phyloP scores from a whole-genome alignment of 2,888 invertebrate species.

The Dryobota labecula region DNA sequence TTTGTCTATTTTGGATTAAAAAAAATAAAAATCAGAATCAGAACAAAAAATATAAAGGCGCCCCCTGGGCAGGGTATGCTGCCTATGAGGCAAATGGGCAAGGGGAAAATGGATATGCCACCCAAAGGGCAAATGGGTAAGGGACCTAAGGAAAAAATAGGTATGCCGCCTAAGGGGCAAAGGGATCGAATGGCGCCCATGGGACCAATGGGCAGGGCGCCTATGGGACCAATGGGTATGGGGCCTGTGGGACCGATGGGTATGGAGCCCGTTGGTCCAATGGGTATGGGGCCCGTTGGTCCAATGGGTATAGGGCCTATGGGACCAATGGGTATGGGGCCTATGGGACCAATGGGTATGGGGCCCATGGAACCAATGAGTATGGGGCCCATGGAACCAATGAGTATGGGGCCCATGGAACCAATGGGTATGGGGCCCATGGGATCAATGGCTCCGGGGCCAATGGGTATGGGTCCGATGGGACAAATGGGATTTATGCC shows the following conservation, averaged over 20 bases:
- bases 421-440: neutral
- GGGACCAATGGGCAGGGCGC: neutral
- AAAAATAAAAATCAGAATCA: constrained; percentile 41
- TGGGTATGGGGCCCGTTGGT: neutral
- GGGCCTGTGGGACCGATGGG: neutral
- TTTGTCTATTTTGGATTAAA: constrained; percentile 18
- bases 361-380: neutral
- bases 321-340: neutral
- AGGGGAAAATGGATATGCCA: neutral
- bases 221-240: neutral
- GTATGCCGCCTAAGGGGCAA: neutral
- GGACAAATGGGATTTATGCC: neutral
- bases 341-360: neutral
- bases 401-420: neutral
- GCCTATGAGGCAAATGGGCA: neutral
- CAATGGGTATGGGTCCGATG: neutral
- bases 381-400: neutral
- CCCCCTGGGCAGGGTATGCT: neutral
- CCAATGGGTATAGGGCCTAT: neutral
- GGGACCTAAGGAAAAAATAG: neutral
- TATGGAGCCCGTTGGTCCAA: neutral
- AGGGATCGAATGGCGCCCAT: neutral
- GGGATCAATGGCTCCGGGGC: neutral
- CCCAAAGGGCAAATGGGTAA: neutral
- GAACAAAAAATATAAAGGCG: neutral